Base-by-base conservation (phyloP, 2,113 vertebrate species). In the Amphiprion ocellaris region DNA sequence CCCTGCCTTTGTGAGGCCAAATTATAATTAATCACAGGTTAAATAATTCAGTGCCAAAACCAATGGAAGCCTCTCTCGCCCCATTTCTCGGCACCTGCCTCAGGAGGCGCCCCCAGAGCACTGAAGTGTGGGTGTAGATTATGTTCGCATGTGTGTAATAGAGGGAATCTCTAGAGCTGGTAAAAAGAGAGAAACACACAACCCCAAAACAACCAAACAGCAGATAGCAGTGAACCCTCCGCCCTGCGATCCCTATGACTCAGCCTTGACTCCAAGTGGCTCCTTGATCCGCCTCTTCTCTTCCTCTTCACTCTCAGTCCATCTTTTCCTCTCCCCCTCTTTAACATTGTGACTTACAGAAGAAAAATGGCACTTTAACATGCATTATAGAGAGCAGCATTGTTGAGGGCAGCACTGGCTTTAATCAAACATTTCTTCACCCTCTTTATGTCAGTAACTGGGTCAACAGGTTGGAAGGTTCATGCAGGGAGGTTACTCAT, bases 11-110 rank as follows among this genome's bases (percentile, higher is more conserved):
- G 69, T 81, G 69, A 56, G 73, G 84, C 90, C 89, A 92, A 90
- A 90, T 92, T 83, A 77, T 90, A 92, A 92, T 92, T 87, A 89
- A 90, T 90, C 82, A 83, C 90, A 92, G 89, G 85, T 89, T 89
- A 85, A 91, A 90, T 85, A 81, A 90, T 92, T 92, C 85, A 86
- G 67, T 8, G 49, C 39, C 19, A 33, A 70, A 28, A 85, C 72
- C 8, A 75, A 83, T 80, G 77, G 75, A 85, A 58, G 76, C 79
- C 78, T 87, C 84, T 84, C 69, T 82, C 69, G 54, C 67, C 69
- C 82, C 71, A 59, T 82, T 85, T 67, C 69, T 82, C 84, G 11
- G 66, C 84, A 90, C 85, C 87, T 87, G 79, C 74, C 79, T 79
- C 59, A 23, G 66, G 69, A 82, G 79, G 61, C 46, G 39, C 85